A percentile compares a stretch with the other conserved stretches of the same genome.
These are phyloP conservation scores for Drosophila yooni DNA, from an alignment of 2,888 invertebrate genomes.

Conservation along the genomic window DNA sequence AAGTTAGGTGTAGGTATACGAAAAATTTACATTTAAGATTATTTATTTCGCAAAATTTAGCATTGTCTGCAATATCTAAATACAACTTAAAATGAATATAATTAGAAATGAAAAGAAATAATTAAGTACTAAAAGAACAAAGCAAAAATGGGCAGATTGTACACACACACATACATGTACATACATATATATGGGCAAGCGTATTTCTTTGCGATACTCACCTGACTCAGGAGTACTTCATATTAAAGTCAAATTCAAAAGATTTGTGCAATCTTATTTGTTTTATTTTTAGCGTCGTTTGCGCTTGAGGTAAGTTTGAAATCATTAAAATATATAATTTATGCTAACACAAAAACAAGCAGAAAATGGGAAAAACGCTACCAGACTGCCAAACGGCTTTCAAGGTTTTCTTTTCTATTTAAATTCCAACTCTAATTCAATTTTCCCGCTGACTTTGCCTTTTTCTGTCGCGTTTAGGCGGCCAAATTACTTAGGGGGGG, in stretches of 20 bases:
- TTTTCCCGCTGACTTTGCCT: constrained; percentile 70
- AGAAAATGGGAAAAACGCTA: constrained; percentile 20
- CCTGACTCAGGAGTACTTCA: neutral
- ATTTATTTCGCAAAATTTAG: neutral
- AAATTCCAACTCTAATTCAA: constrained; percentile 75
- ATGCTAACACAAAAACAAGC: constrained; percentile 49
- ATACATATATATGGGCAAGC: neutral
- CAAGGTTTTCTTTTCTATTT: constrained; percentile 53
- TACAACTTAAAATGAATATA: neutral
- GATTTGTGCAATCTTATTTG: neutral
- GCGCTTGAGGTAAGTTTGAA: constrained; percentile 44
- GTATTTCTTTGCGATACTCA: neutral
- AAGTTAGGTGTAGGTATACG: neutral
- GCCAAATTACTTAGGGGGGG: constrained; percentile 45
- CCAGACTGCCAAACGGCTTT: constrained; percentile 12
- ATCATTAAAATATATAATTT: constrained; percentile 68
- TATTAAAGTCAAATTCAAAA: neutral
- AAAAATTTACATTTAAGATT: neutral
- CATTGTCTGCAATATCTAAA: neutral
- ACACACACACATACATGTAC: neutral
- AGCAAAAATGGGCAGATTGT: neutral
- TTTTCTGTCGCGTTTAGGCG: constrained; percentile 41
- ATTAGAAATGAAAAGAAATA: neutral
- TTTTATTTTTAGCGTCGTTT: constrained; percentile 16
- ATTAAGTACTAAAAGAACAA: neutral